These are phyloP conservation scores for Sceloporus undulatus DNA, from an alignment of 2,113 vertebrate species.

Conservation along the genomic window DNA sequence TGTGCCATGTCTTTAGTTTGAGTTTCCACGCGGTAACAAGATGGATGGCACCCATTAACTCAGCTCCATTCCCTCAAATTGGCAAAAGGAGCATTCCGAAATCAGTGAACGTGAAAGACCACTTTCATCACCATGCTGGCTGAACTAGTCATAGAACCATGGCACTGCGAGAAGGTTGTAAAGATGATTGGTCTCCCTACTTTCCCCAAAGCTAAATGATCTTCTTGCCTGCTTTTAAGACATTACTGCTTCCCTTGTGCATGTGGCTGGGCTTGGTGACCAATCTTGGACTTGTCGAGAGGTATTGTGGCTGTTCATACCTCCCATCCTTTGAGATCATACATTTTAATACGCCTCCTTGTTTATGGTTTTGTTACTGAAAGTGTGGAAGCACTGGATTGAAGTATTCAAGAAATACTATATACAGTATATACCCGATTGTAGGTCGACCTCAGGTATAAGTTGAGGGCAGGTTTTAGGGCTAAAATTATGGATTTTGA, in stretches of 20 bases:
- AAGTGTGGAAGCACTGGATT: too few relatives aligned
- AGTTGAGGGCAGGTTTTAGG: too few relatives aligned
- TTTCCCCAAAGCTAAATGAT: not conserved
- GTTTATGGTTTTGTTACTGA: not conserved
- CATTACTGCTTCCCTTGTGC: not conserved
- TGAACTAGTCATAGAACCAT: not conserved
- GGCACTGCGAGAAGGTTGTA: not conserved
- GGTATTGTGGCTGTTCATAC: accelerated
- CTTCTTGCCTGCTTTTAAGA: not conserved
- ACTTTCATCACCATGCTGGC: not conserved
- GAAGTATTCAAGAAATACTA: too few relatives aligned
- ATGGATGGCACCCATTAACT: not conserved
- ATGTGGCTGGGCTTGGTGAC: not conserved
- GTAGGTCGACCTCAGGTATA: too few relatives aligned
- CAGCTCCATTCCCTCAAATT: not conserved
- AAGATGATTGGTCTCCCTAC: not conserved
- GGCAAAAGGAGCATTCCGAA: not conserved
- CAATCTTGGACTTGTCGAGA: not conserved
- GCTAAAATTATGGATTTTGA: too few relatives aligned
- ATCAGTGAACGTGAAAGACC: not conserved
- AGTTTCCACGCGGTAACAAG: not conserved
- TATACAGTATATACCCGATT: too few relatives aligned
- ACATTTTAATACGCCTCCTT: not conserved
- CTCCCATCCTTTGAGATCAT: not conserved
- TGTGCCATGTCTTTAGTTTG: not conserved